Base-by-base conservation (phyloP, 1,140 invertebrate genomes). In the Calephelis virginiensis region DNA sequence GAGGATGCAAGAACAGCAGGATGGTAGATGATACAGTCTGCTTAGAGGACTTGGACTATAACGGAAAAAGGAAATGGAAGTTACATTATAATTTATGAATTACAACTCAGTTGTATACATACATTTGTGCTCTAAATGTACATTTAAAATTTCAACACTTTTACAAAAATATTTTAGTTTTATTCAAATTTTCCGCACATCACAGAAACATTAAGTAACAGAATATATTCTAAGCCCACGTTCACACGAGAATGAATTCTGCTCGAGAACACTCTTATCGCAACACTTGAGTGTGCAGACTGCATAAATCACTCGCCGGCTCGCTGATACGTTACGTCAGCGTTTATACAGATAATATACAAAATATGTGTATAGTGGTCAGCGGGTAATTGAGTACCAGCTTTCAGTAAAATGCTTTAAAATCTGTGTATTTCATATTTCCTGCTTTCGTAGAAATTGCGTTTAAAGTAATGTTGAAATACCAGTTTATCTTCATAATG, bases 281-380 rank as follows among this genome's bases (percentile, higher is more conserved):
- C 64, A 60, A 56, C 68, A 59, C 70, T 66, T 67, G 64, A 61
- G 66, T 74, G 75, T 74, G 69, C 75, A 69, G 70, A 70, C 63
- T 69, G 70, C 68, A 76, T 76, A 74, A 76, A 74, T 72, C 72
- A 69, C 74, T 70, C 64, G 50, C 50, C 50, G 50, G 50, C 50
- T 53, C 50, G 50, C 50, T 53, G 50, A 53, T 53, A 53, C 50
- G 50, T 56, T 53, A 56, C 50, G 50, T 56, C 50, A 56, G 50
- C 50, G 50, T 56, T 56, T 56, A 56, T 56, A 56, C 14, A 56
- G 50, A 56, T 56, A 56, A 56, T 56, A 37, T 56, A 56, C 50
- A 56, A 28, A 28, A 28, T 4, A 56, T 56, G 50, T 56, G 11
- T 56, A 56, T 56, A 56, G 50, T 28, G 50, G 50, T 56, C 50